A percentile compares a stretch with the other conserved stretches of the same genome.
These are phyloP conservation scores for Cerastis leucographa DNA, from an alignment of 2,888 invertebrate species.

Conservation along the genomic window DNA sequence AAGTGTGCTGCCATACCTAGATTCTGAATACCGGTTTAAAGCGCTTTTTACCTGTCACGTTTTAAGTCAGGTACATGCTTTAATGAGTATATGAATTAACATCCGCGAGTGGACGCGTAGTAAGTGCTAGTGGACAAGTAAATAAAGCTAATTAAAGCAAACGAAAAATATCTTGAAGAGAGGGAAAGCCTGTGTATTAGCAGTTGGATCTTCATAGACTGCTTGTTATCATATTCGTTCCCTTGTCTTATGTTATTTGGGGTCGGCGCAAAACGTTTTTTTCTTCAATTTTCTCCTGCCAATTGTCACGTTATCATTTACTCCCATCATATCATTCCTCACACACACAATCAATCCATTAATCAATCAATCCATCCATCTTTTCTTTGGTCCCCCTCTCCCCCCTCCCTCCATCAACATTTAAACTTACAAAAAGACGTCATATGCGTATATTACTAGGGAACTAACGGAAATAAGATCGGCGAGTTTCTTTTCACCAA, in stretches of 20 bases:
- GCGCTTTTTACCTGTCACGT: conserved; percentile 22
- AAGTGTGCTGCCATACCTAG: conserved; percentile 29
- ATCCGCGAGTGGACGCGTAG: not conserved
- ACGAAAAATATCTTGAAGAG: not conserved
- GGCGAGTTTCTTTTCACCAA: not conserved
- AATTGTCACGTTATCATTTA: no score
- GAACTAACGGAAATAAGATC: not conserved
- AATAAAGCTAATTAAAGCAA: conserved; percentile 6
- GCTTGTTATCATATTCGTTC: no score
- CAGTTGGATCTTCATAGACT: not conserved
- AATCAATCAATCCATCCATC: no score
- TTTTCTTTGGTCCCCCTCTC: no score
- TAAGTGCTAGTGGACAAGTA: not conserved
- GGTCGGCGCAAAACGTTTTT: no score
- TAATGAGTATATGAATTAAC: conserved; percentile 1
- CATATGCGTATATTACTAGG: no score
- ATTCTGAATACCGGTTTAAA: conserved; percentile 23
- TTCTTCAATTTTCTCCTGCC: no score
- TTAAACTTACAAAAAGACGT: no score
- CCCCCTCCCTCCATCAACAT: no score
- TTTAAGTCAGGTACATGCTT: not conserved
- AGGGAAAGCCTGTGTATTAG: not conserved
- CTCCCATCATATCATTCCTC: no score
- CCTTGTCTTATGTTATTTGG: no score
- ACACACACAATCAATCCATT: no score